These are phyloP conservation scores for Pseudomyrmex dendroicus DNA, from an alignment of 1,140 invertebrate genomes.

Conservation along the genomic window DNA sequence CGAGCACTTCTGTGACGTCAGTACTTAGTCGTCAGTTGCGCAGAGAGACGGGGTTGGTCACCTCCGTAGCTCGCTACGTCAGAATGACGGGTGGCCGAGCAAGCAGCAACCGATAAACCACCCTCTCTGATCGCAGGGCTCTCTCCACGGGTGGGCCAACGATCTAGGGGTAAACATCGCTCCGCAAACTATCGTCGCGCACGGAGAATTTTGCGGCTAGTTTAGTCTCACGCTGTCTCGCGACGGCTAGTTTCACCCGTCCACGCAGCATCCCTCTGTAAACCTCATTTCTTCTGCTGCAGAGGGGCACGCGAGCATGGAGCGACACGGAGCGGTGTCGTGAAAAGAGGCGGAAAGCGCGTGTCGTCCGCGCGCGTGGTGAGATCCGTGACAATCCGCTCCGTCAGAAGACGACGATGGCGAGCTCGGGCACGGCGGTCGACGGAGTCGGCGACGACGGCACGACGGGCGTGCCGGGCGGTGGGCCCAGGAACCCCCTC, in stretches of 20 bases:
- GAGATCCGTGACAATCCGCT: constrained; percentile 7
- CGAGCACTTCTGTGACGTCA: constrained; percentile 69
- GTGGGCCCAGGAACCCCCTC: constrained; percentile 86
- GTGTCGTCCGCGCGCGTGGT: constrained; percentile 35
- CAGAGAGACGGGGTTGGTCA: constrained; percentile 67
- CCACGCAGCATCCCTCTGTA: constrained; percentile 17
- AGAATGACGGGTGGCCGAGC: constrained; percentile 70
- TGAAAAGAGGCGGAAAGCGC: constrained; percentile 46
- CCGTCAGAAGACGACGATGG: constrained; percentile 70
- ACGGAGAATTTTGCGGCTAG: no score
- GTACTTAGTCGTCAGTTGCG: constrained; percentile 71
- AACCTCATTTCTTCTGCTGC: constrained; percentile 22
- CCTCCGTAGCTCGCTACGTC: constrained; percentile 67
- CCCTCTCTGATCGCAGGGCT: constrained; percentile 56
- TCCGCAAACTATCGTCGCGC: constrained; percentile 6
- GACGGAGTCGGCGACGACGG: constrained; percentile 75
- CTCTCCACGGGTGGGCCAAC: constrained; percentile 69
- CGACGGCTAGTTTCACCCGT: background rate
- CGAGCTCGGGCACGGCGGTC: constrained; percentile 73
- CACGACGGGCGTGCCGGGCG: constrained; percentile 68
- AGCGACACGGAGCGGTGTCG: constrained; percentile 38
- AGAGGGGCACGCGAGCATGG: constrained; percentile 43
- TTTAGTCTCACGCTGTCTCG: no score
- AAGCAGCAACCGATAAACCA: constrained; percentile 68
- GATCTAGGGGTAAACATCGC: constrained; percentile 70